These are phyloP conservation scores for Ceratina australensis DNA, from an alignment of 1,140 invertebrate species.

Conservation along the genomic window DNA sequence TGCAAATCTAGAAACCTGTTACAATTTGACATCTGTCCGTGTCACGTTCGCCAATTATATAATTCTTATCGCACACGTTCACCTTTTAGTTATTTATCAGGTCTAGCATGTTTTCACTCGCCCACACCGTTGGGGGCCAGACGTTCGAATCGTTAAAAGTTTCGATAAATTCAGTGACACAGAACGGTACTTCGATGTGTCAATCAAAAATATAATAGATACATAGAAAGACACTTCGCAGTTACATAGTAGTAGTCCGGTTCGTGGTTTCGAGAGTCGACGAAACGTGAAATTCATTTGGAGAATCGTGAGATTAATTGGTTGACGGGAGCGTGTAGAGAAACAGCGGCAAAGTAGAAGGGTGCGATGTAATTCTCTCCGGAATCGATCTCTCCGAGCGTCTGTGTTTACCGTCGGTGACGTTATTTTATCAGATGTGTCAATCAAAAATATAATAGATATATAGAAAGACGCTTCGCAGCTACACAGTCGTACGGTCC, in stretches of 20 bases:
- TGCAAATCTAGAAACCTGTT: background rate
- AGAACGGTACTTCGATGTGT: too few species aligned
- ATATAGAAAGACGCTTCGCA: too few species aligned
- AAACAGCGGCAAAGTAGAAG: background rate
- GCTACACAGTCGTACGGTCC: background rate
- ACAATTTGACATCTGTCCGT: background rate
- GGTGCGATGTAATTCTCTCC: background rate
- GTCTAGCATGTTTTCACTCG: too few species aligned
- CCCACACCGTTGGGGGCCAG: too few species aligned
- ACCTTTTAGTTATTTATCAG: too few species aligned
- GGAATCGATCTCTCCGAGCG: conserved; percentile 30
- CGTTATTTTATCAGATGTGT: conserved; percentile 31
- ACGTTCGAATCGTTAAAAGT: background rate
- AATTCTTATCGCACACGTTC: background rate
- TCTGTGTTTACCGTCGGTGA: conserved; percentile 43
- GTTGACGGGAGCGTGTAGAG: background rate
- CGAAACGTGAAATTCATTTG: background rate
- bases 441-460: too few species aligned
- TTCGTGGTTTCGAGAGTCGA: background rate
- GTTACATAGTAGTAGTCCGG: background rate
- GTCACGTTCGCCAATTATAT: background rate
- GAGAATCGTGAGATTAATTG: background rate
- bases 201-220: too few species aligned
- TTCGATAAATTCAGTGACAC: too few species aligned
- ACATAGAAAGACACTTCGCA: too few species aligned